Base-by-base conservation (phyloP, 2,888 invertebrate species). In the Epistrophella euchroma region DNA sequence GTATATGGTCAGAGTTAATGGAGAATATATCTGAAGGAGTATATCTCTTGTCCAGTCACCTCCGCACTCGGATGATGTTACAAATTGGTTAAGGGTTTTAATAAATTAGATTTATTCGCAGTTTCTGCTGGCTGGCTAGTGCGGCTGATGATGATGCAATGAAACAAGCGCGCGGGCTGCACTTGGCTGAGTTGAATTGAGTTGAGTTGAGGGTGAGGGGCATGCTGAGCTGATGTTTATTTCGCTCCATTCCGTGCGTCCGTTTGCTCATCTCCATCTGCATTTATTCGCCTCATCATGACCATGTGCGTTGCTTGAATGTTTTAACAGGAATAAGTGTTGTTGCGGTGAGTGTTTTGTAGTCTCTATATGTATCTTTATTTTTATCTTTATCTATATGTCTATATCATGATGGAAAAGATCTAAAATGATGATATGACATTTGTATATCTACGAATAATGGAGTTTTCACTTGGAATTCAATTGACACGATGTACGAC, bases 71-170 rank as follows among this genome's bases (percentile, higher is more conserved):
- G 86, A 77, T 86, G 86, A 78, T 78, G 70, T 86, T 86, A 86
- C 86, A 86, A 82, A 86, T 86, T 86, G 82, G 86, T 86, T 86
- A 86, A 82, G 86, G 86, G 74, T 78, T 82, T 86, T 86, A 82
- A 86, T 86, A 82, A 86, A 86, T 86, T 82, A 82, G 82, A 86
- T 82, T 78, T 86, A 72, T 82, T 78, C 77, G 78, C 58, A 77
- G 64, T 58, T 60, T 60, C 60, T 60, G 60, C 60, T 60, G 37
- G 60, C 60, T 58, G 58, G 58, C 35, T 22, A 9, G 60, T 25
- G 50, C 13, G 25, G 52, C 25, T 52, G 52, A 15, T 52, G 58
- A 58, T 81, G 72, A 77, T 76, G 70, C 76, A 56, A 77, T 70
- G 66, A 79, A 66, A 50, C 47, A 52, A 55, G 74, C 68, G 74